Evolutionary conservation across 2,113 vertebrate genomes (phyloP).

Genomic region (Micronycteris hirsuta): DNA sequence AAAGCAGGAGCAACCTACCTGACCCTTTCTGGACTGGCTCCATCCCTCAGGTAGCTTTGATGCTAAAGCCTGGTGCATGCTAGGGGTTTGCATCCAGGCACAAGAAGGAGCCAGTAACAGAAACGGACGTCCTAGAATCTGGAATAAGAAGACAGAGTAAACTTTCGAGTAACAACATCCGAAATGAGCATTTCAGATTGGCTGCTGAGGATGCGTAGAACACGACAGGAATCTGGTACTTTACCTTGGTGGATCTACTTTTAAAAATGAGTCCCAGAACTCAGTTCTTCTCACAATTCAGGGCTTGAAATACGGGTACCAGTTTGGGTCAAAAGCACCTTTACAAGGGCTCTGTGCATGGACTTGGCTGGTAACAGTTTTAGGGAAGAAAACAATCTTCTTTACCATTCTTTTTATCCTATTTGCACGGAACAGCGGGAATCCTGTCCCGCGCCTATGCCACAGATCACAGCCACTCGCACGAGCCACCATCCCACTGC

Average conservation of each 20-base stretch:
- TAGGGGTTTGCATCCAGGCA: slow-evolving; percentile 75
- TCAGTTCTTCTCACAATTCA: slow-evolving; percentile 31
- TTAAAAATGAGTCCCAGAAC: slow-evolving; percentile 19
- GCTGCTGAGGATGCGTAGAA: slow-evolving; percentile 27
- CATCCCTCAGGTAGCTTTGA: slow-evolving; percentile 78
- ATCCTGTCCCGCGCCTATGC: slow-evolving; percentile 57
- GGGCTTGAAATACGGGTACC: slow-evolving; percentile 45
- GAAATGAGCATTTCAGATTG: slow-evolving; percentile 68
- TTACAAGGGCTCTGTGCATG: slow-evolving; percentile 21
- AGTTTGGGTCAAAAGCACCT: slow-evolving; percentile 72
- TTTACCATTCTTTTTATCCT: slow-evolving; percentile 60
- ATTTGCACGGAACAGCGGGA: slow-evolving; percentile 53
- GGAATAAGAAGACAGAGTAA: slow-evolving; percentile 79
- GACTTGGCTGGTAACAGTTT: slow-evolving; percentile 49
- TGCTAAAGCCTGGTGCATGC: slow-evolving; percentile 74
- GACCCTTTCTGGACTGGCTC: slow-evolving; percentile 80
- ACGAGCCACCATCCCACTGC: slow-evolving; percentile 77
- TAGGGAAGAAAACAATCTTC: background rate
- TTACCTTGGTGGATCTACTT: slow-evolving; percentile 46
- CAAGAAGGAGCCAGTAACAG: slow-evolving; percentile 68
- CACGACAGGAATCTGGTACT: slow-evolving; percentile 32
- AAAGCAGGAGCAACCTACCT: slow-evolving; percentile 75
- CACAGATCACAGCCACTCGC: slow-evolving; percentile 62
- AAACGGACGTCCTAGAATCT: slow-evolving; percentile 76
- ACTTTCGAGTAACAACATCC: slow-evolving; percentile 60